Conservation (phyloP, 2,888 invertebrate genomes). For the Drosophila atripex region DNA sequence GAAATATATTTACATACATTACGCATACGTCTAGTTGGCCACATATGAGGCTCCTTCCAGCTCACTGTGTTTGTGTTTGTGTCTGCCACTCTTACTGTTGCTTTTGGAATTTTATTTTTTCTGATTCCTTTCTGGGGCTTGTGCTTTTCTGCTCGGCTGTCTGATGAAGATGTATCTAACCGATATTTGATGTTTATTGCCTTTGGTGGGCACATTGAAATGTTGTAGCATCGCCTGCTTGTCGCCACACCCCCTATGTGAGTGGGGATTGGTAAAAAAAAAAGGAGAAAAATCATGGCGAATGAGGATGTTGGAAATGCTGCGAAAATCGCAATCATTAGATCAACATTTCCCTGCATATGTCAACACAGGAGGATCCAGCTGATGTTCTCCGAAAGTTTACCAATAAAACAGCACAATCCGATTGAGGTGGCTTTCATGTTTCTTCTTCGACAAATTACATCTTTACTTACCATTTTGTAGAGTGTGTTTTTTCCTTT, state of each 20-base stretch:
- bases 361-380: constrained; percentile 12
- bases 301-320: constrained; percentile 39
- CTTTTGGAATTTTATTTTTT: constrained; percentile 2
- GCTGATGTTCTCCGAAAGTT: constrained; percentile 3
- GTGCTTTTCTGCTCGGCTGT: constrained; percentile 39
- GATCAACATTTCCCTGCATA: constrained; percentile 41
- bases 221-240: constrained; percentile 46
- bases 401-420: not conserved
- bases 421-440: constrained; percentile 6
- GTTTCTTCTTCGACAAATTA: not conserved
- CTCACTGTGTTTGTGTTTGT: constrained; percentile 17
- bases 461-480: constrained; percentile 42
- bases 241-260: not conserved
- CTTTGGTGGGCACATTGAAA: constrained; percentile 66
- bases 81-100: constrained; percentile 26
- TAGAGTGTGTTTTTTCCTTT: constrained; percentile 12
- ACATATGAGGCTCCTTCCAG: constrained; percentile 20
- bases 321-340: constrained; percentile 58
- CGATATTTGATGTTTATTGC: constrained; percentile 78
- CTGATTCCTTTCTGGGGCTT: constrained; percentile 16
- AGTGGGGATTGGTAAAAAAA: not conserved
- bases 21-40: constrained; percentile 71
- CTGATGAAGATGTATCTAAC: constrained; percentile 79
- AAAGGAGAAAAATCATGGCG: constrained; percentile 2
- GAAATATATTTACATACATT: constrained; percentile 77